phyloP scores from a whole-genome alignment of 2,113 vertebrate species.

The Bambusicola thoracicus region DNA sequence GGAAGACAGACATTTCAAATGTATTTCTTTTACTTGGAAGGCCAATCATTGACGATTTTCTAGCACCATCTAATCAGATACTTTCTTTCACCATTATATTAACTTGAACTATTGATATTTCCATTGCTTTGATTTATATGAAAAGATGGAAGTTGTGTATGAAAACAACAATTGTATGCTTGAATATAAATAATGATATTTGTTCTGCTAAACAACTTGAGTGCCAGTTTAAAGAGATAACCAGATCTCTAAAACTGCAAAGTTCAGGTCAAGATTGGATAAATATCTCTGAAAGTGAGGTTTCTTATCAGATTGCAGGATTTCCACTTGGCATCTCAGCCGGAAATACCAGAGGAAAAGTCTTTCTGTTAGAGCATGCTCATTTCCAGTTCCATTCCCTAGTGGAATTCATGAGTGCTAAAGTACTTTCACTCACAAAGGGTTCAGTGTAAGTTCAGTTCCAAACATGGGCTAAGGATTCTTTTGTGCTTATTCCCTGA shows the following conservation, averaged over 20 bases:
- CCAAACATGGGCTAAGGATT: background rate
- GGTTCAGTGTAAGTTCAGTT: slow-evolving; percentile 27
- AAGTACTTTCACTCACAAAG: background rate
- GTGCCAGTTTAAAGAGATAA: background rate
- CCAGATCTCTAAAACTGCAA: background rate
- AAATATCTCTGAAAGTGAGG: background rate
- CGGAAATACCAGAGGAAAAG: slow-evolving; percentile 61
- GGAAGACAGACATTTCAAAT: background rate
- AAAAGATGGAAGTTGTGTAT: background rate
- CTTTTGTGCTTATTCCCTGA: background rate
- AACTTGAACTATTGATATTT: background rate
- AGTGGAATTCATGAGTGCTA: slow-evolving; percentile 25
- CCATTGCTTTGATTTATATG: background rate
- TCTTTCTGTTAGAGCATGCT: background rate
- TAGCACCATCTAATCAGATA: background rate
- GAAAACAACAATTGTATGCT: background rate
- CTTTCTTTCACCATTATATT: background rate
- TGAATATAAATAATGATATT: background rate
- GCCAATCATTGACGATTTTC: background rate
- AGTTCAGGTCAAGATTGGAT: fast-evolving
- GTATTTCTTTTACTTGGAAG: background rate
- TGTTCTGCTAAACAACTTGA: background rate
- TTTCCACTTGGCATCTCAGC: slow-evolving; percentile 48
- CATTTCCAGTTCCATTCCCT: slow-evolving; percentile 24
- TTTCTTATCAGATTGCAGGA: slow-evolving; percentile 47